Percentiles rank a stretch among this genome's conserved stretches.
phyloP scores from a whole-genome alignment of 2,888 invertebrate genomes.

The Podotricha telesiphe region DNA sequence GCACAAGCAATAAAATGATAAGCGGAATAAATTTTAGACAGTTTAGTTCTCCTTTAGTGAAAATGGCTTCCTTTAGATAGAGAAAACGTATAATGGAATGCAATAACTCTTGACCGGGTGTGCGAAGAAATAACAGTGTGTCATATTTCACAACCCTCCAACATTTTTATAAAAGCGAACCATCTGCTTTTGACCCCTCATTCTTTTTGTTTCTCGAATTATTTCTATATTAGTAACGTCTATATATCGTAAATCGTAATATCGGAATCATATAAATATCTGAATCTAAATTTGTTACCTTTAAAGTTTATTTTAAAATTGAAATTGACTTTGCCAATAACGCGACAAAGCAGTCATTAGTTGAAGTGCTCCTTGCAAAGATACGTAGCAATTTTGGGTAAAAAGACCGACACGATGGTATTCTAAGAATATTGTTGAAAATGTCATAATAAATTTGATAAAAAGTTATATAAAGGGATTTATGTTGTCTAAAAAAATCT shows the following conservation, averaged over 20 bases:
- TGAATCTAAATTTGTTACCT: not conserved
- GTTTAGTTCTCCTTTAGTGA: slow-evolving; percentile 79
- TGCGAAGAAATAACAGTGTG: slow-evolving; percentile 84
- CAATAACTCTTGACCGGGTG: slow-evolving; percentile 84
- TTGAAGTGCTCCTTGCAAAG: slow-evolving; percentile 25
- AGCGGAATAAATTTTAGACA: slow-evolving; percentile 77
- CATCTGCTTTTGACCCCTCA: slow-evolving; percentile 84
- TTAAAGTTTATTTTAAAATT: slow-evolving; percentile 11
- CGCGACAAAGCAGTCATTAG: slow-evolving; percentile 24
- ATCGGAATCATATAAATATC: not conserved
- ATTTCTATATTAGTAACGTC: slow-evolving; percentile 75
- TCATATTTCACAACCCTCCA: slow-evolving; percentile 84
- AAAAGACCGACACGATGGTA: slow-evolving; percentile 8
- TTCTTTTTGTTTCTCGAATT: slow-evolving; percentile 82
- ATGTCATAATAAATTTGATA: slow-evolving; percentile 36
- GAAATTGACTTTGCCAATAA: slow-evolving; percentile 7
- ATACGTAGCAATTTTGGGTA: slow-evolving; percentile 32
- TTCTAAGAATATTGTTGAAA: slow-evolving; percentile 25
- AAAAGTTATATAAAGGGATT: slow-evolving; percentile 45
- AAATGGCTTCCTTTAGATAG: slow-evolving; percentile 83
- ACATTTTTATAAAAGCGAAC: slow-evolving; percentile 84
- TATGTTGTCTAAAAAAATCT: slow-evolving; percentile 67
- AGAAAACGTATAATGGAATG: slow-evolving; percentile 83
- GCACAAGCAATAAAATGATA: slow-evolving; percentile 65
- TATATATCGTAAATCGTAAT: slow-evolving; percentile 31